A percentile compares a stretch with the other conserved stretches of the same genome.
phyloP scores from a whole-genome alignment of 2,888 invertebrate genomes.

The Perithous albicinctus region DNA sequence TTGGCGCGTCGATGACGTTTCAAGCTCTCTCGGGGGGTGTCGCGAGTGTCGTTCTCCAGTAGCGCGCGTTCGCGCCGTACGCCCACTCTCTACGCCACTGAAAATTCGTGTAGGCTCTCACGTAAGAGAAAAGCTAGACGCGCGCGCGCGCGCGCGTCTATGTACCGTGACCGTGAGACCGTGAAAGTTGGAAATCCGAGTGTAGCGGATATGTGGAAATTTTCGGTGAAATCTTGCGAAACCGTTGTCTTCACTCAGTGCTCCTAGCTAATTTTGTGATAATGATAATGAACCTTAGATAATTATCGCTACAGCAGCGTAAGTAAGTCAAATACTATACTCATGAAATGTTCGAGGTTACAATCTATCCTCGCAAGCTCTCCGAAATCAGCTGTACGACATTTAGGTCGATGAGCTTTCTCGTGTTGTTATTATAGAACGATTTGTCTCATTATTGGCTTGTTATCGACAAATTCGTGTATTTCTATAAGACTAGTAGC shows the following conservation, averaged over 20 bases:
- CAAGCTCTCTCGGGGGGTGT: no score
- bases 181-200: conserved; percentile 66
- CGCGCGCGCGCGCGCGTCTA: no score
- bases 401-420: conserved; percentile 54
- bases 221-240: conserved; percentile 44
- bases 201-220: conserved; percentile 67
- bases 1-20: no score
- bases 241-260: conserved; percentile 31
- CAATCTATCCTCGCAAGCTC: conserved; percentile 48
- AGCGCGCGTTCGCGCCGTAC: no score
- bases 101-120: no score
- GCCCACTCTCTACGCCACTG: no score
- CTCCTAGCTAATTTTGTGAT: conserved; percentile 41
- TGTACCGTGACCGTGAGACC: conserved; percentile 58
- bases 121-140: no score
- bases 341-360: conserved; percentile 42
- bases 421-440: conserved; percentile 2
- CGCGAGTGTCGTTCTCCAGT: no score
- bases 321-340: conserved; percentile 2
- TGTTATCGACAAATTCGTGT: not conserved
- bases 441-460: not conserved
- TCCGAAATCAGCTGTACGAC: conserved; percentile 55
- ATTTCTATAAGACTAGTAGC: no score
- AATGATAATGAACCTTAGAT: conserved; percentile 60
- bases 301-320: conserved; percentile 15